A percentile compares a stretch with the other conserved stretches of the same genome.
phyloP scores from a whole-genome alignment of 2,113 vertebrate species.

The Phainopepla nitens region DNA sequence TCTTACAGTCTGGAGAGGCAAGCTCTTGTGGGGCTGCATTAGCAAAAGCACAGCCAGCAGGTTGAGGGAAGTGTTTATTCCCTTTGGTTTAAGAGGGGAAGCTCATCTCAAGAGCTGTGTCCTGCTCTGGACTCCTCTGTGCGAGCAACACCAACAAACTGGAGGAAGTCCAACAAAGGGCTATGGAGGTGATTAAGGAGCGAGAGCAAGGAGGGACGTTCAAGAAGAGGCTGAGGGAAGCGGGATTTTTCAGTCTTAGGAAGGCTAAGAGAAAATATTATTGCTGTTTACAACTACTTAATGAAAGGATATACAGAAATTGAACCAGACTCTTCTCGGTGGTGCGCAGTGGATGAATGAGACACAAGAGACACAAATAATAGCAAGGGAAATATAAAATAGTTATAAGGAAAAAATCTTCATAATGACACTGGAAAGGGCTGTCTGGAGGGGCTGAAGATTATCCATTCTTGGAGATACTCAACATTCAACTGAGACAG shows the following conservation, averaged over 20 bases:
- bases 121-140: neutral
- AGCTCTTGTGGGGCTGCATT: neutral
- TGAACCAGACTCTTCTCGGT: neutral
- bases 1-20: neutral
- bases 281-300: neutral
- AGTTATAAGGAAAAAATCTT: neutral
- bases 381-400: neutral
- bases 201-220: neutral
- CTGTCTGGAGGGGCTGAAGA: neutral
- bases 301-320: neutral
- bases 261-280: neutral
- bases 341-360: neutral
- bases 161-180: neutral
- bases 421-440: neutral
- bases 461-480: neutral
- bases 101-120: neutral
- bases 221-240: neutral
- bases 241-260: neutral
- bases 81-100: neutral
- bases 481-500: neutral
- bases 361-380: neutral
- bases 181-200: neutral
- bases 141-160: neutral
- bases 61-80: slow-evolving; percentile 10
- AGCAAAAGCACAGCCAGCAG: neutral